Conservation (phyloP, 2,888 invertebrate species). For the Diplazon laetatorius region DNA sequence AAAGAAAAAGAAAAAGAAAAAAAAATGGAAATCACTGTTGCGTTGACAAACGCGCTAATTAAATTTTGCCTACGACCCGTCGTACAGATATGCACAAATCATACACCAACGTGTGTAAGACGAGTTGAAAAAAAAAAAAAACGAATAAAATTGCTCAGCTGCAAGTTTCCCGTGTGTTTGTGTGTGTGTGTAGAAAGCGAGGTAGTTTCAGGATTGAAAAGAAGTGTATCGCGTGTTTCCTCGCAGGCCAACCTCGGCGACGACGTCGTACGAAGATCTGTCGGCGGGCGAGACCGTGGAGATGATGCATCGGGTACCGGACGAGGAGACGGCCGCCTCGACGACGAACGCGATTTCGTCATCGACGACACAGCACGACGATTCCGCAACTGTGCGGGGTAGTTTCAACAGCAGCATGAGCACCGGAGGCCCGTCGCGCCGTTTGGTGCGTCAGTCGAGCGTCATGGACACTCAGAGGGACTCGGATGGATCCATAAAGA, state of each 20-base stretch:
- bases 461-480: conserved; percentile 92
- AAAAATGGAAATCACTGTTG: no score
- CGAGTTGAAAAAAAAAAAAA: no score
- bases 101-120: no score
- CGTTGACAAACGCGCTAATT: no score
- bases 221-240: conserved; percentile 26
- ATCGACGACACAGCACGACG: conserved; percentile 56
- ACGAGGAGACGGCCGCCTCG: conserved; percentile 9
- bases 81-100: no score
- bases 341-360: neutral
- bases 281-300: conserved; percentile 84
- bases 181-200: conserved; percentile 2
- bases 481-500: conserved; percentile 90
- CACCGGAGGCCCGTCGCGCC: conserved; percentile 78
- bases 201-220: conserved; percentile 9
- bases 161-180: neutral
- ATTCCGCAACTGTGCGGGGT: conserved; percentile 35
- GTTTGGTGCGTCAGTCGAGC: conserved; percentile 90
- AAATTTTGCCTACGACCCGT: no score
- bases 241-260: conserved; percentile 84
- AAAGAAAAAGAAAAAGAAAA: no score
- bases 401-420: conserved; percentile 33
- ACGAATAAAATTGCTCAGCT: neutral
- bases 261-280: conserved; percentile 89
- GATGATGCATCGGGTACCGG: conserved; percentile 76